Conservation (phyloP, 53 echinoderm and acorn worm species). For the Henricia sp. region DNA sequence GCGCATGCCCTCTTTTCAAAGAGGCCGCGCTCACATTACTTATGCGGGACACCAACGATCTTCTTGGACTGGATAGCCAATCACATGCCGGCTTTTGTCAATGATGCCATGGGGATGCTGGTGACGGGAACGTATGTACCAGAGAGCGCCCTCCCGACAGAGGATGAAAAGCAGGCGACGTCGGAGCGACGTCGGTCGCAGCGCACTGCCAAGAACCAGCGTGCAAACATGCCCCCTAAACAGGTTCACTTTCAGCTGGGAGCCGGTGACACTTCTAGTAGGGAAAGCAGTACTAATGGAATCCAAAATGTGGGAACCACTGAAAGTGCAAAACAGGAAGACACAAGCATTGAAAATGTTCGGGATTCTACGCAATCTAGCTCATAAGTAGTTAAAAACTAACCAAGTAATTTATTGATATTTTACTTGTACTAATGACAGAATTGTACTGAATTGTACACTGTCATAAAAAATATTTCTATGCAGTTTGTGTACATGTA, state of each 20-base stretch:
- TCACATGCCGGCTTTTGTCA: slow-evolving; percentile 64
- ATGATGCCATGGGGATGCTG: slow-evolving; percentile 44
- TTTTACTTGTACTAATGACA: no score
- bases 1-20: slow-evolving; percentile 89
- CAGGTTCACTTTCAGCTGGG: slow-evolving; percentile 54
- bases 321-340: slow-evolving; percentile 45
- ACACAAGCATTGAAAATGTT: neutral
- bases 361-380: slow-evolving; percentile 12
- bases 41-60: slow-evolving; percentile 60
- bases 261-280: slow-evolving; percentile 15
- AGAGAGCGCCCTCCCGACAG: slow-evolving; percentile 31
- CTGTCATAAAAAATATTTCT: no score
- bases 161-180: neutral
- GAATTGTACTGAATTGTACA: no score
- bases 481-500: no score
- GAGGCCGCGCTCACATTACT: slow-evolving; percentile 77
- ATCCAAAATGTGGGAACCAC: slow-evolving; percentile 32
- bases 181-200: slow-evolving; percentile 12
- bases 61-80: slow-evolving; percentile 56
- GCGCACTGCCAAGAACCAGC: slow-evolving; percentile 37
- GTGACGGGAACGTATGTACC: slow-evolving; percentile 61
- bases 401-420: neutral
- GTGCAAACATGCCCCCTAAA: slow-evolving; percentile 48
- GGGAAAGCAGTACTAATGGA: slow-evolving; percentile 32
- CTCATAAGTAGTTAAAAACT: slow-evolving; percentile 2